These are phyloP conservation scores for Rattus rattus DNA, from an alignment of 2,113 vertebrate genomes.

Conservation along the genomic window DNA sequence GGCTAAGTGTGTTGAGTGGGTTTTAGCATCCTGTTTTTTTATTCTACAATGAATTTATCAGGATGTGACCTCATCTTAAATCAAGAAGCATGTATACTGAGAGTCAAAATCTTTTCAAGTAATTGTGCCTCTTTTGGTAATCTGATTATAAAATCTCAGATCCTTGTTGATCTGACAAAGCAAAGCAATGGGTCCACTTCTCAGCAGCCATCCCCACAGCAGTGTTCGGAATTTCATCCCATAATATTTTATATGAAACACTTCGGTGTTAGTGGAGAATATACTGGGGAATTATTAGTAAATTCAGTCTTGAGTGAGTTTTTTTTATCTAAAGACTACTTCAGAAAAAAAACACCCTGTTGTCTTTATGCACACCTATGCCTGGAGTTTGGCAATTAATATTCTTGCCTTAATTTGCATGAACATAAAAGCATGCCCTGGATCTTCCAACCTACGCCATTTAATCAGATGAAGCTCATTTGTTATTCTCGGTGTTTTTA, in stretches of 20 bases:
- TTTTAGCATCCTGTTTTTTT: background rate
- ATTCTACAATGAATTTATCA: background rate
- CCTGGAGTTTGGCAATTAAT: constrained; percentile 22
- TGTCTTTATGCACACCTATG: background rate
- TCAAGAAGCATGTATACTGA: background rate
- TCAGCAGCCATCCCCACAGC: background rate
- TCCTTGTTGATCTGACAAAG: background rate
- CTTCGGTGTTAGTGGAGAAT: background rate
- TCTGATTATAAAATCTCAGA: constrained; percentile 46
- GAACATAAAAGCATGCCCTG: constrained; percentile 24
- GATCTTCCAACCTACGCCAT: constrained; percentile 54
- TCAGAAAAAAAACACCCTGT: background rate
- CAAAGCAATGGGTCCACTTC: background rate
- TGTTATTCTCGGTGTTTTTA: constrained; percentile 60
- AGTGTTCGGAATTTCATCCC: background rate
- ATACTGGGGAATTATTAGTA: constrained; percentile 30
- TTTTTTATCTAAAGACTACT: constrained; percentile 45
- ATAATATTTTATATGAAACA: background rate
- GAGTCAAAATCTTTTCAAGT: background rate
- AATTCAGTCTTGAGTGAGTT: background rate
- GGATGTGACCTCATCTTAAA: background rate
- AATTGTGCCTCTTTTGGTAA: background rate
- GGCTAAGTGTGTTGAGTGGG: too few species aligned
- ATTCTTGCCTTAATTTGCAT: background rate
- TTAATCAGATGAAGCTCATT: constrained; percentile 79